A percentile compares a stretch with the other conserved stretches of the same genome.
Evolutionary conservation across 2,888 invertebrate species (phyloP).

Genomic region (Xanthia icteritia): DNA sequence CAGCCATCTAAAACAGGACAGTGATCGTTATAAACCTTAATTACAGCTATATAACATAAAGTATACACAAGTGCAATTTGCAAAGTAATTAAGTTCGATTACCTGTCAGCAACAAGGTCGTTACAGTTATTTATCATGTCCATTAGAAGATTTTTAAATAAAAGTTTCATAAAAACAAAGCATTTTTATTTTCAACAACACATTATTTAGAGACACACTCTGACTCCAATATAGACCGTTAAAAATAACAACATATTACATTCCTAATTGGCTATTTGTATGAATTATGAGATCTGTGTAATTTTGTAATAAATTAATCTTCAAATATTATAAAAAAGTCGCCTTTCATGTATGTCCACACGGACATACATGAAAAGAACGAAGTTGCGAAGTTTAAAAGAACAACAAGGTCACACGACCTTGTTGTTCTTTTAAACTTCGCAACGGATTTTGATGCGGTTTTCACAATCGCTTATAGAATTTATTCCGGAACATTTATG

Average conservation of each 20-base stretch:
- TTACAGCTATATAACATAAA: not conserved
- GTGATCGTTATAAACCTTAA: not conserved
- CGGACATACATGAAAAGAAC: too few relatives aligned
- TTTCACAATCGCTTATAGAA: too few relatives aligned
- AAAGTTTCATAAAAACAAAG: not conserved
- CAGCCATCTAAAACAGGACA: not conserved
- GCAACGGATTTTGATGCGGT: too few relatives aligned
- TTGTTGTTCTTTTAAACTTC: too few relatives aligned
- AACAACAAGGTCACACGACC: too few relatives aligned
- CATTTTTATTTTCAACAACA: not conserved
- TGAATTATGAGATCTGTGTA: slow-evolving; percentile 1
- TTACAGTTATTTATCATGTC: slow-evolving; percentile 8
- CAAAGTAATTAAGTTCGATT: slow-evolving; percentile 28
- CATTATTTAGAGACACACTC: not conserved
- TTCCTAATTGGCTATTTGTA: not conserved
- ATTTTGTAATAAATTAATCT: not conserved
- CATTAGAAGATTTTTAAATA: slow-evolving; percentile 2
- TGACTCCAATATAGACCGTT: slow-evolving; percentile 4
- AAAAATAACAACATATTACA: slow-evolving; percentile 24
- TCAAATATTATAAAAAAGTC: too few relatives aligned
- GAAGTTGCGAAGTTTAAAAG: too few relatives aligned
- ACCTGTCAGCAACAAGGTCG: not conserved
- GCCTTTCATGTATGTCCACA: too few relatives aligned
- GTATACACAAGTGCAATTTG: not conserved
- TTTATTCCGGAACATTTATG: too few relatives aligned